phyloP scores from a whole-genome alignment of 2,888 invertebrate genomes.

The Esperia sulphurella region DNA sequence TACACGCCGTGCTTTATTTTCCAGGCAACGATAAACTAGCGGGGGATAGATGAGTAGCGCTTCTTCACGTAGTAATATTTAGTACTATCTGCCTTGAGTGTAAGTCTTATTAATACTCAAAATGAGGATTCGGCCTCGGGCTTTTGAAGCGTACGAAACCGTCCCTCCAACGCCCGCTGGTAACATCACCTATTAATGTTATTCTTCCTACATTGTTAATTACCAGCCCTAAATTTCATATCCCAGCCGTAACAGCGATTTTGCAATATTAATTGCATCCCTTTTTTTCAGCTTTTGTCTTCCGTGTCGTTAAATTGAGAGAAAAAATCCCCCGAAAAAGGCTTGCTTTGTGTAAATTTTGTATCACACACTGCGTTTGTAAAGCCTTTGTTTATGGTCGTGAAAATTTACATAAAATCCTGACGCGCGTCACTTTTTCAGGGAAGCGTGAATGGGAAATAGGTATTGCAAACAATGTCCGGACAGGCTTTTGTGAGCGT shows the following conservation, averaged over 20 bases:
- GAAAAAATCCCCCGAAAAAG: conserved; percentile 16
- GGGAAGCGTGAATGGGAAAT: conserved; percentile 24
- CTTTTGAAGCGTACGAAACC: too few species aligned
- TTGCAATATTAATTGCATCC: conserved; percentile 15
- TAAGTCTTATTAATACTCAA: too few species aligned
- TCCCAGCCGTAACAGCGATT: conserved; percentile 4
- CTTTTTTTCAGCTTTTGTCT: conserved; percentile 16
- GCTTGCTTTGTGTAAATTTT: conserved; percentile 19
- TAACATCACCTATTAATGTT: conserved; percentile 22
- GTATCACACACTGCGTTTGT: conserved; percentile 26
- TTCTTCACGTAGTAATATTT: too few species aligned
- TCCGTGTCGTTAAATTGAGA: conserved; percentile 14
- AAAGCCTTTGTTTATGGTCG: conserved; percentile 38
- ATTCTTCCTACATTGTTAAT: conserved; percentile 25
- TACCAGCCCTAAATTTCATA: conserved; percentile 15
- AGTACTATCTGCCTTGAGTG: too few species aligned
- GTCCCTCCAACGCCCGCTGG: not conserved
- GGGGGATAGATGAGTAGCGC: too few species aligned
- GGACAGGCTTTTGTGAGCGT: conserved; percentile 29
- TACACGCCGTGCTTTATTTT: too few species aligned
- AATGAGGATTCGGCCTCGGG: too few species aligned
- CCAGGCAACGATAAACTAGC: too few species aligned
- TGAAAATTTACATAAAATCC: conserved; percentile 41
- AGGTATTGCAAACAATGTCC: conserved; percentile 14
- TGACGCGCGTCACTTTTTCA: conserved; percentile 33